Base-by-base conservation (phyloP, 2,888 invertebrate species). In the Trichopria drosophilae region DNA sequence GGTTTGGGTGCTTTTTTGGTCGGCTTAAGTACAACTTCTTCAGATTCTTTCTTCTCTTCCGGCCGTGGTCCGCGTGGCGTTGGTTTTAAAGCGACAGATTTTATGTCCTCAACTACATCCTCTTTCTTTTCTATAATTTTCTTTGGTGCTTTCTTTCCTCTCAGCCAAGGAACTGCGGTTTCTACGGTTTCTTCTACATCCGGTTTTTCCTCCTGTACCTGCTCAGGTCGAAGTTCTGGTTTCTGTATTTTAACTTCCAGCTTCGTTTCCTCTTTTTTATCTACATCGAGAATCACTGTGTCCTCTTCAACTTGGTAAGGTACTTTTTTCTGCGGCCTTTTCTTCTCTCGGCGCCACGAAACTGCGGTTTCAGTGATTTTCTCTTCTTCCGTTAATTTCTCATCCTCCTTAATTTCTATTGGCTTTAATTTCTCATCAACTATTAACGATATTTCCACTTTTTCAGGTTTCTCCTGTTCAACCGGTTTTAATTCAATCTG, bases 31-130 rank as follows among this genome's bases (percentile, higher is more conserved):
- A 20, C 72, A 59, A 46, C 48, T 45, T 68, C 63, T 51, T 67
- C 65, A 4, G 13, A 59, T 60, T 77, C 77, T 0, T 70, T 67
- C 4, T 44, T 18, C 50, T 77, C 72, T 53, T 76, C 73, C 35
- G 75, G 72, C 63, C 66, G 41, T 62, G 69, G 47, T 6, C 13
- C 39, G 6, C 59, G 60, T 44, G 58, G 58, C 2, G 51, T 42
- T 31, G 62, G 59, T 41, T 60, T 69, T 32, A 67, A 23, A 1
- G 57, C 31, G 1, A 67, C 42, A 0, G 65, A 56, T 44, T 52
- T 55, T 12, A 66, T 63, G 18, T 67, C 65, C 46, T 66, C 62
- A 28, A 60, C 51, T n/a, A n/a, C n/a, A n/a, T n/a, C n/a, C n/a
- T n/a, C n/a, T n/a, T n/a, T n/a, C n/a, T n/a, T n/a, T 55, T 53